Conservation (phyloP, 2,113 vertebrate species). For the Echinops telfairi region DNA sequence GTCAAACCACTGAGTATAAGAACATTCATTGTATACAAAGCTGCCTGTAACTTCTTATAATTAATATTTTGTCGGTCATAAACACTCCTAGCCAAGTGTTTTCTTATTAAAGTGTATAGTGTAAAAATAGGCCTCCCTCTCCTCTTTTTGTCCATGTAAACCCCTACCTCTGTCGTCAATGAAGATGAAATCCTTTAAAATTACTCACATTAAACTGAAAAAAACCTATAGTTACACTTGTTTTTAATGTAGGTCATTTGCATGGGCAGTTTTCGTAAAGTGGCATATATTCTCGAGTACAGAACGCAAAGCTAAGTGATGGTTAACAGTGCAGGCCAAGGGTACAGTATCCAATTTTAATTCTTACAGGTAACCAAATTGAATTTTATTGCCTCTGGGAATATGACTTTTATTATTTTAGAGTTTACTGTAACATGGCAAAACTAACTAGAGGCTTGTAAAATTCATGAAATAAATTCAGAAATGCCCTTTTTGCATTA, state of each 20-base stretch:
- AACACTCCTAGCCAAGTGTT: constrained; percentile 32
- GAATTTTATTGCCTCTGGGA: constrained; percentile 53
- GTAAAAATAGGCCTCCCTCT: constrained; percentile 37
- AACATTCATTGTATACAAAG: constrained; percentile 54
- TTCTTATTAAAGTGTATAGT: constrained; percentile 22
- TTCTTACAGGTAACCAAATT: constrained; percentile 52
- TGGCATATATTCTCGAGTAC: not conserved
- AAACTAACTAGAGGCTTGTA: constrained; percentile 55
- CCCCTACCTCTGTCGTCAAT: not conserved
- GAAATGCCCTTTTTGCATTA: constrained; percentile 13
- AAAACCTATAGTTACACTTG: constrained; percentile 4
- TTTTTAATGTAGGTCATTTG: constrained; percentile 44
- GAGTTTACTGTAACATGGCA: not conserved
- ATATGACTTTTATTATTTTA: constrained; percentile 59
- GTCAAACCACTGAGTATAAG: constrained; percentile 46
- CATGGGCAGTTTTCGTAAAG: not conserved
- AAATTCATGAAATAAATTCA: constrained; percentile 59
- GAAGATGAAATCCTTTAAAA: constrained; percentile 24
- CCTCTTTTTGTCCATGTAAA: not conserved
- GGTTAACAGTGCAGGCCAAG: not conserved
- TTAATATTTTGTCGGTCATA: constrained; percentile 33
- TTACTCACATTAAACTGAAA: constrained; percentile 19
- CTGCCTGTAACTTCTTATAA: not conserved
- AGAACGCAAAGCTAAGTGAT: constrained; percentile 44
- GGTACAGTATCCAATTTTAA: not conserved